Percentiles rank a stretch among this genome's conserved stretches.
Conservation (phyloP, 2,888 invertebrate genomes). For the Fissipunctia ypsillon region DNA sequence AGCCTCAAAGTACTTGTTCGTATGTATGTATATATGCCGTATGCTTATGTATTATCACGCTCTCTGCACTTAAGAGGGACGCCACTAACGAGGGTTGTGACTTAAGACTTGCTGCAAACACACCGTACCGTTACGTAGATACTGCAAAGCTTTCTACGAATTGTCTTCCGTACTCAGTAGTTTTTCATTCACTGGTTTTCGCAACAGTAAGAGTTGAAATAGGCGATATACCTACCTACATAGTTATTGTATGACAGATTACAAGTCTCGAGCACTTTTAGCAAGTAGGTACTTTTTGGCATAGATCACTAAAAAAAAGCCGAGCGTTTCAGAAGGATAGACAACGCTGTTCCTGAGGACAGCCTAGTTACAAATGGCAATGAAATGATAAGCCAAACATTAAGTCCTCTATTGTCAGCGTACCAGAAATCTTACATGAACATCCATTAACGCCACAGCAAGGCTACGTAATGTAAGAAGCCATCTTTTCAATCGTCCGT, state of each 20-base stretch:
- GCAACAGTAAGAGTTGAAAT: neutral
- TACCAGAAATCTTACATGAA: neutral
- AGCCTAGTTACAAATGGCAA: neutral
- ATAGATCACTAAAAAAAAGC: neutral
- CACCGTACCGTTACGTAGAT: conserved; percentile 24
- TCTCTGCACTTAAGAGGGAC: conserved; percentile 49
- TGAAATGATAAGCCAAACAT: neutral
- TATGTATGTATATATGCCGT: conserved; percentile 28
- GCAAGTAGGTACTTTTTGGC: neutral
- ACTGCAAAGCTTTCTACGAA: conserved; percentile 29
- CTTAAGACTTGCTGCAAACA: conserved; percentile 44
- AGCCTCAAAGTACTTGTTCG: conserved; percentile 7
- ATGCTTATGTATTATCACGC: conserved; percentile 58
- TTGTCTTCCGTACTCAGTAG: conserved; percentile 16
- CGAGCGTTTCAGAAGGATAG: neutral
- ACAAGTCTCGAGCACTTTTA: neutral
- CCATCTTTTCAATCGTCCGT: conserved; percentile 27
- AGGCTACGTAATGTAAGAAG: conserved; percentile 19
- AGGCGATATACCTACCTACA: neutral
- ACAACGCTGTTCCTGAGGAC: neutral
- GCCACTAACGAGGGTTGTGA: conserved; percentile 51
- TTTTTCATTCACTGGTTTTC: conserved; percentile 14
- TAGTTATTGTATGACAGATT: neutral
- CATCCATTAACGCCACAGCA: neutral
- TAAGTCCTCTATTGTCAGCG: neutral